These are phyloP conservation scores for Kradibia gibbosae DNA, from an alignment of 1,140 invertebrate genomes.

Conservation along the genomic window DNA sequence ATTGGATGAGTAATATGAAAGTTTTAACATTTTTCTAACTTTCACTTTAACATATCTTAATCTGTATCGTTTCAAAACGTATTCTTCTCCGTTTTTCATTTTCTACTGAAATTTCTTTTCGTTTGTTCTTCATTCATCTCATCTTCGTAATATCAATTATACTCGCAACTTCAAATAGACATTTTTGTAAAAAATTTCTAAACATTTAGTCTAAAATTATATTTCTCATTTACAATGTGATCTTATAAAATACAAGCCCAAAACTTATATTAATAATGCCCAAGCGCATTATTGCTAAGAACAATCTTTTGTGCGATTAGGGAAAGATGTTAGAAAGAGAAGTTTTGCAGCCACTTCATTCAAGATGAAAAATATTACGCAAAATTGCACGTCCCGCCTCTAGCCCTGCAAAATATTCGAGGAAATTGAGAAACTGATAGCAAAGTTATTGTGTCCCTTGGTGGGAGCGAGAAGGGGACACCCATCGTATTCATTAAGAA, in stretches of 20 bases:
- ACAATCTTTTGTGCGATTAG: background rate
- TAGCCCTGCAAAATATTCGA: constrained; percentile 28
- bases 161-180: no score
- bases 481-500: constrained; percentile 49
- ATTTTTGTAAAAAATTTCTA: no score
- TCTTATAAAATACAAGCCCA: no score
- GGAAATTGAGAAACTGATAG: constrained; percentile 47
- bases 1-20: constrained; percentile 37
- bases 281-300: background rate
- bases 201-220: no score
- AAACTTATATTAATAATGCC: no score
- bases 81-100: background rate
- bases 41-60: constrained; percentile 14
- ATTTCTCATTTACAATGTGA: no score
- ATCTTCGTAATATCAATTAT: no score
- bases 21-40: constrained; percentile 36
- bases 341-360: background rate
- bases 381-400: background rate
- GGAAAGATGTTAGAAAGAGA: background rate
- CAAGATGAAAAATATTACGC: background rate
- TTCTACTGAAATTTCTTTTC: background rate
- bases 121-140: background rate
- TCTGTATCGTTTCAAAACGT: background rate
- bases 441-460: constrained; percentile 36
- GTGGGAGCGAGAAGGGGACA: background rate